Base-by-base conservation (phyloP, 2,797 vertebrate species). In the Peromyscus aztecus region DNA sequence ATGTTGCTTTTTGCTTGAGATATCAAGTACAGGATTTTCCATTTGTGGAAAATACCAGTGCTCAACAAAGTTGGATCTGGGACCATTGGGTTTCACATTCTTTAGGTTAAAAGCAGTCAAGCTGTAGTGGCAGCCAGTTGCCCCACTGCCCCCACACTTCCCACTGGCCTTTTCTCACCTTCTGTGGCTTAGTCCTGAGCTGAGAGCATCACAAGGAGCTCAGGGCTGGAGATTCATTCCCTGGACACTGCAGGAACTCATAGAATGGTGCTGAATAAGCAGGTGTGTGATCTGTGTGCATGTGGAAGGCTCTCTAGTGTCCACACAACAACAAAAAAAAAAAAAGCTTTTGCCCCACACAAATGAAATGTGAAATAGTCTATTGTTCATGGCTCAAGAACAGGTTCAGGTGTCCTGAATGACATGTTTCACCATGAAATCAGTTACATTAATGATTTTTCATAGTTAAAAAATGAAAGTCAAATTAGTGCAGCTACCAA, bases 241-340 rank as follows among this genome's bases (percentile, higher is more conserved):
- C 3, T 1, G 1, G 31, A 19, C 4, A 0, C 12, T 0, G 2
- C 16, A 37, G 24, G 14, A 46, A 8, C 34, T 29, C 1, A 2
- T 16, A 40, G 16, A 9, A 29, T 0, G 0, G 2, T 57, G 55
- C 91, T 6, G 9, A 13, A 69, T 12, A 1, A 37, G 37, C 81
- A 3, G 65, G 55, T 4, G 0, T 31, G 0, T 61, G 75, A 0
- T 19, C 11, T 61, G 23, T 37, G 4, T 52, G 29, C 31, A 4
- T 14, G 4, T 17, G 3, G 12, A n/a, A 90, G 40, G 34, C 65
- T 75, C 16, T 23, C 43, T 29, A 1, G 11, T 63, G 24, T 83
- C 24, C 8, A 1, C 37, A 34, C 55, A 59, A 23, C 5, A n/a
- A n/a, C n/a, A n/a, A n/a, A n/a, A n/a, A 4, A 37, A 55, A 29